Conservation (phyloP, 2,797 vertebrate species). For the Neoniphon sammara region DNA sequence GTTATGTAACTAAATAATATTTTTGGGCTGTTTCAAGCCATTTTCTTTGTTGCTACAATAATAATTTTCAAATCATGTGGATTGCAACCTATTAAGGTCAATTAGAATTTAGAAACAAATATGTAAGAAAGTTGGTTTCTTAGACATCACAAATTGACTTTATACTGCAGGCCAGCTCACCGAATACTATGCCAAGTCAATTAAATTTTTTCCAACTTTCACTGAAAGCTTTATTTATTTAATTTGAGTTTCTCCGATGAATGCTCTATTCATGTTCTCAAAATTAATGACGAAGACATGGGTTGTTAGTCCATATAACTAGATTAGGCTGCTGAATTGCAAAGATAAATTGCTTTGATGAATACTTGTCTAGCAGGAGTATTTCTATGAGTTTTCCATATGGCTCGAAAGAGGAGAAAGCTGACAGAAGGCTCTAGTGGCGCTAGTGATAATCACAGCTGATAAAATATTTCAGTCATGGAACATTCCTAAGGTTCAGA, state of each 20-base stretch:
- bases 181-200: constrained; percentile 40
- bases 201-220: constrained; percentile 36
- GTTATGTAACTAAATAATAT: constrained; percentile 64
- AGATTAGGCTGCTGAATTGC: constrained; percentile 65
- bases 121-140: constrained; percentile 23
- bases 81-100: constrained; percentile 58
- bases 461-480: constrained; percentile 49
- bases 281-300: constrained; percentile 65
- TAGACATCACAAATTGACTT: constrained; percentile 15
- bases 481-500: constrained; percentile 45
- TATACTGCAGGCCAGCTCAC: constrained; percentile 25
- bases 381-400: constrained; percentile 47
- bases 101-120: constrained; percentile 65
- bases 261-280: constrained; percentile 52
- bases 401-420: constrained; percentile 17
- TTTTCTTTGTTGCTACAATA: constrained; percentile 62
- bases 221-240: constrained; percentile 45
- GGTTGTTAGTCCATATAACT: constrained; percentile 63
- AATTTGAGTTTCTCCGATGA: constrained; percentile 40
- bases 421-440: constrained; percentile 14
- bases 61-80: constrained; percentile 63
- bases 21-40: constrained; percentile 53
- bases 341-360: constrained; percentile 62
- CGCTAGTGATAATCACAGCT: constrained; percentile 40
- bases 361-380: constrained; percentile 25